Base-by-base conservation (phyloP, 2,888 invertebrate genomes). In the Pseudoips prasinana region DNA sequence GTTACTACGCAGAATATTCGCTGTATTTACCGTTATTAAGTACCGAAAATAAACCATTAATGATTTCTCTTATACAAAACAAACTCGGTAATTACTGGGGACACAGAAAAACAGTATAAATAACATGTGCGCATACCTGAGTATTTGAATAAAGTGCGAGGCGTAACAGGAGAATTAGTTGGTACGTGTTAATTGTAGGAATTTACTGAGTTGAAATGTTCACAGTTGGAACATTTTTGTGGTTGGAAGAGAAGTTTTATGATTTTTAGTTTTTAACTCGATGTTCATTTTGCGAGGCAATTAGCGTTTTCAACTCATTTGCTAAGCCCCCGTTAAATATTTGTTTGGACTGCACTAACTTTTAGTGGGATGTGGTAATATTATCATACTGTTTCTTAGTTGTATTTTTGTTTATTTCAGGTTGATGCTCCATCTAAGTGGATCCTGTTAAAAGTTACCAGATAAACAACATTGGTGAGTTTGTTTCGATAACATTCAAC, bases 131-230 rank as follows among this genome's bases (percentile, higher is more conserved):
- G 33, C 30, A 5, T 14, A 14, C 1, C 11, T 10, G 11, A 27
- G 31, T 39, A 31, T 31, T 36, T 52, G 24, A 36, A 32, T 35
- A 41, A 57, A 53, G 39, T 42, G 37, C 3, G 33, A 10, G 36
- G 33, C 37, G 27, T 31, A 56, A 29, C 39, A 18, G 31, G 37
- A 17, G 26, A 46, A 43, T 43, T 26, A 41, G 38, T 37, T 27
- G 22, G 18, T 26, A 30, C 24, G 28, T 30, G 29, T 31, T 40
- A 50, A 46, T 36, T 46, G 35, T 26, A 14, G 25, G 22, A 28
- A 37, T 24, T 36, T 6, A 32, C 34, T 29, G 22, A 27, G 17
- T 27, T 32, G 20, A 40, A 22, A 24, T 22, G 35, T 33, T 39
- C 5, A 14, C 14, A 33, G 33, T 51, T 26, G 7, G 33, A 50